These are phyloP conservation scores for Conopomorpha cramerella DNA, from an alignment of 1,140 invertebrate species.

Conservation along the genomic window DNA sequence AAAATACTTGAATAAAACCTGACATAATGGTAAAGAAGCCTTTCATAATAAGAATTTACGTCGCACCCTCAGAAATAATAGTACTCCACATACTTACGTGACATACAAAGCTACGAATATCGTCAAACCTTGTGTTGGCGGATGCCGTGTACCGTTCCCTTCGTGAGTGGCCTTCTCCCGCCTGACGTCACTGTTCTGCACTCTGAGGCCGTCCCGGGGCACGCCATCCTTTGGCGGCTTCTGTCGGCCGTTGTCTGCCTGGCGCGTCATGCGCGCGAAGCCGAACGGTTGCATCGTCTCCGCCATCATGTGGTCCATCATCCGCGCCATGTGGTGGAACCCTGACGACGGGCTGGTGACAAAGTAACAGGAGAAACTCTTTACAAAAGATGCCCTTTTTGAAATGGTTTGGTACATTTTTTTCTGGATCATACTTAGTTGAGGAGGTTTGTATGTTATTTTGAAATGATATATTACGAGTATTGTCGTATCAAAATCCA, in stretches of 20 bases:
- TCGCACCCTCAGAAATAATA: too few relatives aligned
- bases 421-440: too few relatives aligned
- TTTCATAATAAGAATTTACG: too few relatives aligned
- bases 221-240: constrained; percentile 13
- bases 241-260: constrained; percentile 11
- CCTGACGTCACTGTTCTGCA: constrained; percentile 28
- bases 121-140: constrained; percentile 41
- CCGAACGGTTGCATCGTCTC: constrained; percentile 67
- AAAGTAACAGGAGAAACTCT: too few relatives aligned
- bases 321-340: constrained; percentile 70
- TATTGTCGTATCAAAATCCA: too few relatives aligned
- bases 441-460: too few relatives aligned
- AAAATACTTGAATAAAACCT: background rate
- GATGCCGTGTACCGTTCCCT: constrained; percentile 36
- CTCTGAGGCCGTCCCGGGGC: constrained; percentile 36
- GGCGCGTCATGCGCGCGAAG: constrained; percentile 64
- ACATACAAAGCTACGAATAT: too few relatives aligned
- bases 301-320: constrained; percentile 73
- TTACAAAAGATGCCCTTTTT: too few relatives aligned
- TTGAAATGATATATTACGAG: too few relatives aligned
- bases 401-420: too few relatives aligned
- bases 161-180: constrained; percentile 26
- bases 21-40: too few relatives aligned
- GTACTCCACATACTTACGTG: too few relatives aligned
- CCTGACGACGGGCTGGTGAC: constrained; percentile 49